These are phyloP conservation scores for Thalpophila matura DNA, from an alignment of 2,888 invertebrate genomes.

Conservation along the genomic window DNA sequence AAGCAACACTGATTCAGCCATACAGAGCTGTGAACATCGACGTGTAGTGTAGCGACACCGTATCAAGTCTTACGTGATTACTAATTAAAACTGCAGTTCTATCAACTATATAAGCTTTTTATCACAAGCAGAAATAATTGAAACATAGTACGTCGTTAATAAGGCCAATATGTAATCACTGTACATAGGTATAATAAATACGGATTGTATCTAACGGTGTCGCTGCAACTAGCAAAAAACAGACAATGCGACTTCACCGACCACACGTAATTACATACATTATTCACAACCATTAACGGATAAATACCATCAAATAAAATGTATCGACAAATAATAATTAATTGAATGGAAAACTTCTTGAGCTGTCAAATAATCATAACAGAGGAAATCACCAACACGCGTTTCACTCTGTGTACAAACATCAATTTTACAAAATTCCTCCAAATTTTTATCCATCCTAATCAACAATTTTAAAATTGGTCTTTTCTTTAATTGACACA, in stretches of 20 bases:
- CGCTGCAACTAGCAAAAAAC: constrained; percentile 26
- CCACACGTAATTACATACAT: constrained; percentile 35
- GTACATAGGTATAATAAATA: constrained; percentile 21
- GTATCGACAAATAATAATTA: constrained; percentile 34
- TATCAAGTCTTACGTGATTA: constrained; percentile 18
- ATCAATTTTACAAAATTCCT: constrained; percentile 46
- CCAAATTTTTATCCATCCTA: constrained; percentile 56
- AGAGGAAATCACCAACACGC: constrained; percentile 50
- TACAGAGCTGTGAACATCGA: constrained; percentile 22
- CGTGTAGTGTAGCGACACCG: constrained; percentile 47
- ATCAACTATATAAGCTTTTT: constrained; percentile 40
- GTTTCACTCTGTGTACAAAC: constrained; percentile 38
- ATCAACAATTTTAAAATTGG: constrained; percentile 78
- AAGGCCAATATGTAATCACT: constrained; percentile 49
- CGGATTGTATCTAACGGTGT: constrained; percentile 22
- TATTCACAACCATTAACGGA: constrained; percentile 70
- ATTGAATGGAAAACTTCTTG: constrained; percentile 56
- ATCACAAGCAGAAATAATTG: constrained; percentile 48
- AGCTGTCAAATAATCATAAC: constrained; percentile 49
- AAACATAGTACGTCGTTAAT: constrained; percentile 35
- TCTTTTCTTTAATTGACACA: constrained; percentile 75
- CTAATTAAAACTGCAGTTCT: constrained; percentile 28
- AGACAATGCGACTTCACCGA: constrained; percentile 32
- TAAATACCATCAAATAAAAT: constrained; percentile 47
- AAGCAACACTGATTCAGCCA: constrained; percentile 48